phyloP scores from a whole-genome alignment of 2,113 vertebrate species.

The Canis aureus region DNA sequence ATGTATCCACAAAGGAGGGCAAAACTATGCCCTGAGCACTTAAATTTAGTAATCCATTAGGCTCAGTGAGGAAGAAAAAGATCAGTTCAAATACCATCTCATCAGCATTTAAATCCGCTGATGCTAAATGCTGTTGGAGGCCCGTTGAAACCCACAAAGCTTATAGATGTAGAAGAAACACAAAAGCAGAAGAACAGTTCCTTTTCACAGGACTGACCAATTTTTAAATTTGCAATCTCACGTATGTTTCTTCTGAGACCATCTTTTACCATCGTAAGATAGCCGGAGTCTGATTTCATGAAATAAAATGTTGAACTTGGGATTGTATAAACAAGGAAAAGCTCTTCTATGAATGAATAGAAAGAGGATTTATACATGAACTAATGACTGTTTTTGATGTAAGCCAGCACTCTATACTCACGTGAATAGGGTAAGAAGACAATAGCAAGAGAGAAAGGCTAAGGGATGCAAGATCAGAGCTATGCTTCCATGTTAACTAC shows the following conservation, averaged over 20 bases:
- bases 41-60: slow-evolving; percentile 85
- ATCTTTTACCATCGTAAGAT: neutral
- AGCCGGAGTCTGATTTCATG: slow-evolving; percentile 17
- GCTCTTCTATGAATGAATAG: slow-evolving; percentile 28
- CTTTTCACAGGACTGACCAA: neutral
- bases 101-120: slow-evolving; percentile 64
- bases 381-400: neutral
- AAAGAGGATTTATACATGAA: neutral
- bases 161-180: neutral
- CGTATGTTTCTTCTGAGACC: neutral
- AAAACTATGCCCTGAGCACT: slow-evolving; percentile 76
- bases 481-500: neutral
- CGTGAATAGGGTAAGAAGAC: neutral
- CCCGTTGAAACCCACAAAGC: slow-evolving; percentile 8
- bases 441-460: neutral
- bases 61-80: slow-evolving; percentile 59
- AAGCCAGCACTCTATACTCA: neutral
- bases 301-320: slow-evolving; percentile 44
- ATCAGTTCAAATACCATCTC: slow-evolving; percentile 72
- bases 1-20: slow-evolving; percentile 70
- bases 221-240: neutral
- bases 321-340: slow-evolving; percentile 32
- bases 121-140: neutral
- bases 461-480: neutral
- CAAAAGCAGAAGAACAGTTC: neutral